Base-by-base conservation (phyloP, 2,113 vertebrate species). In the Mus spicilegus region DNA sequence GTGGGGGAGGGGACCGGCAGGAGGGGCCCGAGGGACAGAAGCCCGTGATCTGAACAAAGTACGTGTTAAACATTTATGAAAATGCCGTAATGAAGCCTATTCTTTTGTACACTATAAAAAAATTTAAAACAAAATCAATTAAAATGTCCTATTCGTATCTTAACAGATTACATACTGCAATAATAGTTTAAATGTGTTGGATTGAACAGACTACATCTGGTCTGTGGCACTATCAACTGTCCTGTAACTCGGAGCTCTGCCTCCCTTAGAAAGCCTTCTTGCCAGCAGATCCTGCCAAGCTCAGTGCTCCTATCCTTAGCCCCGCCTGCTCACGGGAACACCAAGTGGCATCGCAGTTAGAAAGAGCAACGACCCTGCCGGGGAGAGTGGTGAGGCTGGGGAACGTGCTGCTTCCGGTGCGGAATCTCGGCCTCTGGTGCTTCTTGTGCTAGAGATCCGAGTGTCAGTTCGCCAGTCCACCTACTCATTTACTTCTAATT, bases 351-450 rank as follows among this genome's bases (percentile, higher is more conserved):
- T 26, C 30, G 24, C 13, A 22, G 61, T 8, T n/a, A 9, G 0
- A 51, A 73, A 72, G 86, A 86, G 54, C 19, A 28, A 24, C 0
- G 20, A 33, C 8, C 28, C 5, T 0, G 0, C n/a, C 13, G 7
- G 5, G 42, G 42, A 49, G 72, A 0, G 2, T 1, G 33, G 51
- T 4, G 0, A 24, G 78, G 72, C 26, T 51, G 56, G 19, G 61
- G 72, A 56, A 42, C 0, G 30, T 33, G 10, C 28, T 33, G 67
- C 67, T 69, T 69, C 67, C 26, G 30, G 67, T 33, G 70, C 12
- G 3, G 10, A 13, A 67, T 28, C 26, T 28, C 65, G 10, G 67
- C 67, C 67, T 69, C 30, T 67, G 67, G 30, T 14, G 67, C 67
- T 69, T 69, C 67, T 5, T 30, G 67, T 6, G 70, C 16, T 2